Percentiles rank a stretch among this genome's conserved stretches.
Evolutionary conservation across 2,113 vertebrate species (phyloP).

Genomic region (Neogobius melanostomus): DNA sequence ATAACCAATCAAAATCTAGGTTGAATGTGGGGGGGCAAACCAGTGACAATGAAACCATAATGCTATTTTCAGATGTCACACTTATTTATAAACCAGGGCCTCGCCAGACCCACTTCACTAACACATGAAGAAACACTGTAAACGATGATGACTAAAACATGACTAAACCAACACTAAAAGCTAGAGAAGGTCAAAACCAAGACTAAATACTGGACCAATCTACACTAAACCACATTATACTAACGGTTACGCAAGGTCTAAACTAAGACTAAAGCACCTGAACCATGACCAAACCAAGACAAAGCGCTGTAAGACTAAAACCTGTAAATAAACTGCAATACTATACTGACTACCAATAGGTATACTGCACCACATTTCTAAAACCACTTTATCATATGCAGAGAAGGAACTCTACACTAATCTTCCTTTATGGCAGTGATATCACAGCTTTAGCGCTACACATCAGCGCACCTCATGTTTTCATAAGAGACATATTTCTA

Average conservation of each 20-base stretch:
- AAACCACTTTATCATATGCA: neutral
- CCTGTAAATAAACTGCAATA: too few species aligned
- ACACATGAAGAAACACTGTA: neutral
- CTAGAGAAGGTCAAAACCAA: neutral
- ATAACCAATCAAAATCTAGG: slow-evolving; percentile 62
- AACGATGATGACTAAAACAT: neutral
- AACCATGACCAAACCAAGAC: too few species aligned
- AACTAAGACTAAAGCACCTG: neutral
- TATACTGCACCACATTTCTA: neutral
- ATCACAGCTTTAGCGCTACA: neutral
- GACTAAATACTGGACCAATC: neutral
- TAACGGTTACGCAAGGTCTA: neutral
- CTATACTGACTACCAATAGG: too few species aligned
- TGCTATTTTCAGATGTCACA: slow-evolving; percentile 66
- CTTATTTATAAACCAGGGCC: slow-evolving; percentile 55
- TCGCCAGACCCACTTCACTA: slow-evolving; percentile 56
- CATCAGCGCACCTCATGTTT: neutral
- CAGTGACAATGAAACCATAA: slow-evolving; percentile 56
- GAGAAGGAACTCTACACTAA: slow-evolving; percentile 35
- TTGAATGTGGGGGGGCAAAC: slow-evolving; percentile 50
- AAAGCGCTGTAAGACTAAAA: too few species aligned
- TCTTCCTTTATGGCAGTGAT: slow-evolving; percentile 6
- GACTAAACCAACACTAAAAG: neutral
- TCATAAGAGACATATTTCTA: neutral
- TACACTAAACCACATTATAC: neutral